These are phyloP conservation scores for Notothenia rossii DNA, from an alignment of 2,113 vertebrate genomes.

Conservation along the genomic window DNA sequence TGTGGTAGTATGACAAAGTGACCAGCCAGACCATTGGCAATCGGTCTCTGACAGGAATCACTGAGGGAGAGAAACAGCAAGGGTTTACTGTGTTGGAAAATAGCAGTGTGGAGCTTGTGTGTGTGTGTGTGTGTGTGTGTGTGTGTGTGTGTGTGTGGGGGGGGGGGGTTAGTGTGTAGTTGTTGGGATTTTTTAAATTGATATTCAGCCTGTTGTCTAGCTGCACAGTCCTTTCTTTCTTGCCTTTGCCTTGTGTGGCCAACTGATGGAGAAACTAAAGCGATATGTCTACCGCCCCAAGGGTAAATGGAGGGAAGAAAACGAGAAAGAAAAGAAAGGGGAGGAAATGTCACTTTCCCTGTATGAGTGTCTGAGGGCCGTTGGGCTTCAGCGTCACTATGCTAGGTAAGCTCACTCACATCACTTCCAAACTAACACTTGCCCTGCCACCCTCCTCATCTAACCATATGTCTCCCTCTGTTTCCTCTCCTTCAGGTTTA, in stretches of 20 bases:
- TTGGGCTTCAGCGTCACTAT: constrained; percentile 89
- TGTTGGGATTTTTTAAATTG: background rate
- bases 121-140: background rate
- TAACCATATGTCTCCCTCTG: background rate
- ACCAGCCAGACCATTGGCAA: background rate
- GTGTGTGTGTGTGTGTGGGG: too few species aligned
- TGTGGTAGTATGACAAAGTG: constrained; percentile 33
- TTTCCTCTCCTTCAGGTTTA: constrained; percentile 73
- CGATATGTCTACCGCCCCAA: constrained; percentile 8
- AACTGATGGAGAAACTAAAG: constrained; percentile 18
- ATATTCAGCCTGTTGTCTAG: background rate
- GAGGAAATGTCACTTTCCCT: constrained; percentile 86
- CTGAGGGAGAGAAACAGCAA: constrained; percentile 7
- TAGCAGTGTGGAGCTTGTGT: background rate
- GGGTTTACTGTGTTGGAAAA: background rate
- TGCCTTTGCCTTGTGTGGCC: background rate
- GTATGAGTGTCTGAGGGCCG: constrained; percentile 89
- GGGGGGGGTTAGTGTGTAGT: background rate
- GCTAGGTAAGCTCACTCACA: constrained; percentile 76
- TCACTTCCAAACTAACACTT: background rate
- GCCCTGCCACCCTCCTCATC: background rate
- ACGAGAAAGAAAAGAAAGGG: background rate
- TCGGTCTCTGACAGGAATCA: constrained; percentile 30
- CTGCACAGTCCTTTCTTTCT: constrained; percentile 3
- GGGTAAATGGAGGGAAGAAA: constrained; percentile 12